Percentiles rank a stretch among this genome's conserved stretches.
phyloP scores from a whole-genome alignment of 1,140 invertebrate genomes.

The Brachionus sp. region DNA sequence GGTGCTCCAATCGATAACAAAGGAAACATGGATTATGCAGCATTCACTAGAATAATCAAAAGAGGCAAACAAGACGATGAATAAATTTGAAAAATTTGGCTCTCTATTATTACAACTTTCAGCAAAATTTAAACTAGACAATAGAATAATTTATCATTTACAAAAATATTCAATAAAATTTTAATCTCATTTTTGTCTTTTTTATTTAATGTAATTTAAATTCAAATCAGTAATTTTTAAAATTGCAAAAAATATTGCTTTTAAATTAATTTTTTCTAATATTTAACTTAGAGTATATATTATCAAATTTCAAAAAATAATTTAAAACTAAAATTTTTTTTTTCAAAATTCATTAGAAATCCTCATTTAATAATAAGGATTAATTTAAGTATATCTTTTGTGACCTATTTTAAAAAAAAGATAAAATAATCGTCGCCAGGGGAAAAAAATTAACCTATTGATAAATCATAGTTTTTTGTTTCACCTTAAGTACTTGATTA shows the following conservation, averaged over 20 bases:
- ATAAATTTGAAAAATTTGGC: slow-evolving; percentile 24
- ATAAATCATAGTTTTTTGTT: not conserved
- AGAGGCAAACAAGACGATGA: slow-evolving; percentile 47
- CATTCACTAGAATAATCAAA: slow-evolving; percentile 46
- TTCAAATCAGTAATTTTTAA: not conserved
- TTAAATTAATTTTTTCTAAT: not conserved
- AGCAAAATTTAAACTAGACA: slow-evolving; percentile 19
- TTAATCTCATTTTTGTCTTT: not conserved
- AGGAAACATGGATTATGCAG: slow-evolving; percentile 46
- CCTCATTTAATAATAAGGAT: not conserved
- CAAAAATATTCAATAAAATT: slow-evolving; percentile 1
- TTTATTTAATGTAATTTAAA: not conserved
- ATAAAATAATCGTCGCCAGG: not conserved
- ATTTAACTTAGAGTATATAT: too few species aligned
- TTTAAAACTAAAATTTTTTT: too few species aligned
- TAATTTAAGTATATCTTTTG: not conserved
- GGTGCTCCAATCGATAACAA: slow-evolving; percentile 43
- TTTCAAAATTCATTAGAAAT: not conserved
- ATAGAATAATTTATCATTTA: slow-evolving; percentile 28
- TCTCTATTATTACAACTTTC: slow-evolving; percentile 13
- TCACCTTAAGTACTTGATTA: not conserved
- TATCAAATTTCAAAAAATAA: too few species aligned
- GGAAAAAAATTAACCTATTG: not conserved
- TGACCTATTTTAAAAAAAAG: not conserved
- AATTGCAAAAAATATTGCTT: not conserved